phyloP scores from a whole-genome alignment of 2,113 vertebrate genomes.

The Psophia crepitans region DNA sequence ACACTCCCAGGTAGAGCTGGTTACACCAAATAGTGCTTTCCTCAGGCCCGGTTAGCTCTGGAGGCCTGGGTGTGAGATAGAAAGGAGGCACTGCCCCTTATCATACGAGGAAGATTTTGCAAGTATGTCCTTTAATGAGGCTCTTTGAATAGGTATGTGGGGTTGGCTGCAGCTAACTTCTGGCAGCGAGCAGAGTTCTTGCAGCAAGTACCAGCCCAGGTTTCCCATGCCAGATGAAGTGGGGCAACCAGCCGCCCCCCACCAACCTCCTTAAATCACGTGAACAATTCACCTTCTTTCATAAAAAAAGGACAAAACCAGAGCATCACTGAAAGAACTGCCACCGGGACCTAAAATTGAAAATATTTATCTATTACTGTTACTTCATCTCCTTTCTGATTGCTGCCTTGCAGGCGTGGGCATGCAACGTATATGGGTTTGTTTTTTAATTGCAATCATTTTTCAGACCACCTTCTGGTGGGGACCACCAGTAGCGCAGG shows the following conservation, averaged over 20 bases:
- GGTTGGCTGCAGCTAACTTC: conserved; percentile 10
- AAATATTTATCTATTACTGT: background rate
- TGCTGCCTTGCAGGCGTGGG: background rate
- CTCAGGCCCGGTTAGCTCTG: conserved; percentile 29
- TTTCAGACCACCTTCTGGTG: background rate
- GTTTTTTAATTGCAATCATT: background rate
- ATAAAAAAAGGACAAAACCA: background rate
- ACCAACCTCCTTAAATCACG: background rate
- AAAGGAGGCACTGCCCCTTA: conserved; percentile 25
- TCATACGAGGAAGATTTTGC: conserved; percentile 15
- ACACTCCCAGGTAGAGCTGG: background rate
- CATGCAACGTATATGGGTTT: background rate
- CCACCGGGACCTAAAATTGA: background rate
- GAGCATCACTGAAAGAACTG: background rate
- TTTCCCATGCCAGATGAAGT: background rate
- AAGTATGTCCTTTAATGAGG: conserved; percentile 25
- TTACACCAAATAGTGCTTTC: conserved; percentile 11
- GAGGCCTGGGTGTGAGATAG: conserved; percentile 25
- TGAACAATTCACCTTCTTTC: background rate
- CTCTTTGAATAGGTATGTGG: conserved; percentile 19
- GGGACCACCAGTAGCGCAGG: conserved; percentile 20
- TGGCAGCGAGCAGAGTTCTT: background rate
- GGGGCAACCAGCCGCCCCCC: background rate
- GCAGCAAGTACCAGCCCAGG: background rate
- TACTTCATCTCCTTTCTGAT: background rate